These are phyloP conservation scores for Cyanoderma ruficeps DNA, from an alignment of 2,113 vertebrate genomes.

Conservation along the genomic window DNA sequence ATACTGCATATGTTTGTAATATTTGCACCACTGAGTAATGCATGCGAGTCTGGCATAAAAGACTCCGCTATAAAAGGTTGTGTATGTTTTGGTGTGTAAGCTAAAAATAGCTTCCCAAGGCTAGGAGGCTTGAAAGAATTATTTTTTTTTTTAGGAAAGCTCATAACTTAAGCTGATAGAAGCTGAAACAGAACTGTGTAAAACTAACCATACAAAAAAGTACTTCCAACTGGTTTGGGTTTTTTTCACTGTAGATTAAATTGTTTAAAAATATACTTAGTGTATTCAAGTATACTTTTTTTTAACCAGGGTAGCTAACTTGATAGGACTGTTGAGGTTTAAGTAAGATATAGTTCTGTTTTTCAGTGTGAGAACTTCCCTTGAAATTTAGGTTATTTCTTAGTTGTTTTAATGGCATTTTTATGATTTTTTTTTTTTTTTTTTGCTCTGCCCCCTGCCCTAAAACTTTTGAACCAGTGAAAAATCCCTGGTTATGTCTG, in stretches of 20 bases:
- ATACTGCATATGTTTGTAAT: not conserved
- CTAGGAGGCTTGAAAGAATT: not conserved
- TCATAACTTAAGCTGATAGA: not conserved
- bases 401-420: not conserved
- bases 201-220: not conserved
- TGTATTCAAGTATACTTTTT: not conserved
- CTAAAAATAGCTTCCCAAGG: not conserved
- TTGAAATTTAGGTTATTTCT: not conserved
- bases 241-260: rapidly evolving
- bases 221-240: not conserved
- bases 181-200: not conserved
- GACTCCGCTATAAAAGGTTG: not conserved
- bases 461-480: not conserved
- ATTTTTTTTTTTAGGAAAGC: not conserved
- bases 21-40: not conserved
- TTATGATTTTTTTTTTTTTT: not conserved
- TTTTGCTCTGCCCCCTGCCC: not conserved
- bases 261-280: not conserved
- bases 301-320: not conserved
- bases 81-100: not conserved
- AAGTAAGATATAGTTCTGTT: not conserved
- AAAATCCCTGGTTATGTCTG: not conserved
- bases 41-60: not conserved
- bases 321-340: not conserved
- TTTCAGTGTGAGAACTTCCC: not conserved